A percentile compares a stretch with the other conserved stretches of the same genome.
phyloP scores from a whole-genome alignment of 2,797 vertebrate genomes.

The Sciaenops ocellatus region DNA sequence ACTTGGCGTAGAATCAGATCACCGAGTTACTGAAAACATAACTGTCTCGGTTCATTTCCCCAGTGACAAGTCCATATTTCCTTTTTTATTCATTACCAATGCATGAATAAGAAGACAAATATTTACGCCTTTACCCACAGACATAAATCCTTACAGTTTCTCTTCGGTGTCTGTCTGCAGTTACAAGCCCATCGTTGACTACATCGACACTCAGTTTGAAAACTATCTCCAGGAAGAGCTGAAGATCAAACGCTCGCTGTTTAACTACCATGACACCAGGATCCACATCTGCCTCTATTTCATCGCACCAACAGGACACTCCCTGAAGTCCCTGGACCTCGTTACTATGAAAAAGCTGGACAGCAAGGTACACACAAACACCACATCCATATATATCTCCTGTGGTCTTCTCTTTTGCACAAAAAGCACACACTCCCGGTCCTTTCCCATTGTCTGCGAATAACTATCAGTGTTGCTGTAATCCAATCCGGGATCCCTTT shows the following conservation, averaged over 20 bases:
- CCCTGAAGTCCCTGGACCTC: slow-evolving; percentile 96
- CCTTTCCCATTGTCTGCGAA: slow-evolving; percentile 48
- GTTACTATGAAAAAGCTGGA: slow-evolving; percentile 99
- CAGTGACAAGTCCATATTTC: slow-evolving; percentile 42
- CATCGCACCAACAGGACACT: slow-evolving; percentile 97
- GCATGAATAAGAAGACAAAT: slow-evolving; percentile 47
- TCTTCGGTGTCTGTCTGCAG: slow-evolving; percentile 83
- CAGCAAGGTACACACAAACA: slow-evolving; percentile 89
- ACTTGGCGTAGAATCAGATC: slow-evolving; percentile 61
- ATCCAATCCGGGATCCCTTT: slow-evolving; percentile 30
- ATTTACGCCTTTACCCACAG: slow-evolving; percentile 36
- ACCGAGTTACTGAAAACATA: slow-evolving; percentile 56
- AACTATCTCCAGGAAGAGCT: slow-evolving; percentile 98
- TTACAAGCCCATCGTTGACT: slow-evolving; percentile 99
- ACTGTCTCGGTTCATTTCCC: slow-evolving; percentile 47
- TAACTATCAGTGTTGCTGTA: slow-evolving; percentile 51
- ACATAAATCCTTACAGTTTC: slow-evolving; percentile 27
- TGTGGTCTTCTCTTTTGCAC: slow-evolving; percentile 18
- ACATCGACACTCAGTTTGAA: slow-evolving; percentile 99
- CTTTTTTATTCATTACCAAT: slow-evolving; percentile 41
- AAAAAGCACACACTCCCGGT: slow-evolving; percentile 14
- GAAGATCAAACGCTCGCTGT: slow-evolving; percentile 97
- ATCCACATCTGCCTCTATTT: slow-evolving; percentile 99
- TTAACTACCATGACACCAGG: slow-evolving; percentile 97
- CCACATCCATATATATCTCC: neutral